These are phyloP conservation scores for Scaptomyza polygonia DNA, from an alignment of 2,888 invertebrate species.

Conservation along the genomic window DNA sequence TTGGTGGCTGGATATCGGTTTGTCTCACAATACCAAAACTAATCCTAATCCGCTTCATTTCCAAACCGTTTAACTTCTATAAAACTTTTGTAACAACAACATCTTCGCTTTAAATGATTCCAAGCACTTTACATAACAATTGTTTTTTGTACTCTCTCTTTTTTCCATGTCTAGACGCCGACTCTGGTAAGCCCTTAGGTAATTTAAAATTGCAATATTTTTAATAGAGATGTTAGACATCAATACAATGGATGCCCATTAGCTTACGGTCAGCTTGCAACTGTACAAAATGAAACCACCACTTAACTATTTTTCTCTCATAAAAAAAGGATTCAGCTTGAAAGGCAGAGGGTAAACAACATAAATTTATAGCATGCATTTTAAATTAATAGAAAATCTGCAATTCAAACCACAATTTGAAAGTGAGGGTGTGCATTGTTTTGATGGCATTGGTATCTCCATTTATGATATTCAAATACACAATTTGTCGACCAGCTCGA, in stretches of 20 bases:
- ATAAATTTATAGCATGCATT: neutral
- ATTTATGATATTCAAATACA: neutral
- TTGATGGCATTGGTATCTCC: neutral
- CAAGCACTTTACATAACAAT: conserved; percentile 24
- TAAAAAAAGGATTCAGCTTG: neutral
- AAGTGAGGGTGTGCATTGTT: neutral
- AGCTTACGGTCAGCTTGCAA: conserved; percentile 21
- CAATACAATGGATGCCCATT: conserved; percentile 12
- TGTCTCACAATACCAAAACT: conserved; percentile 5
- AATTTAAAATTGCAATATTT: conserved; percentile 57
- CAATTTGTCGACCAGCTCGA: neutral
- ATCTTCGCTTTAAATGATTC: conserved; percentile 1
- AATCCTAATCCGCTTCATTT: conserved; percentile 1
- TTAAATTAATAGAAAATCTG: neutral
- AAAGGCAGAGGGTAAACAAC: neutral
- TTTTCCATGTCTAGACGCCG: conserved; percentile 67
- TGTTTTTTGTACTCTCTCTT: conserved; percentile 38
- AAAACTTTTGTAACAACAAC: neutral
- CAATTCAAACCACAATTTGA: neutral
- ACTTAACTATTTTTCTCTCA: neutral
- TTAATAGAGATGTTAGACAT: neutral
- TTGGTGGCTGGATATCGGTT: conserved; percentile 24
- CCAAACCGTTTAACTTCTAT: neutral
- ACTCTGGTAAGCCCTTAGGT: conserved; percentile 81
- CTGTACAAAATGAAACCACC: neutral